Evolutionary conservation across 2,113 vertebrate genomes (phyloP), one percentile per base, ranked within the genome.

Genomic region (Diphyllodes magnificus): DNA sequence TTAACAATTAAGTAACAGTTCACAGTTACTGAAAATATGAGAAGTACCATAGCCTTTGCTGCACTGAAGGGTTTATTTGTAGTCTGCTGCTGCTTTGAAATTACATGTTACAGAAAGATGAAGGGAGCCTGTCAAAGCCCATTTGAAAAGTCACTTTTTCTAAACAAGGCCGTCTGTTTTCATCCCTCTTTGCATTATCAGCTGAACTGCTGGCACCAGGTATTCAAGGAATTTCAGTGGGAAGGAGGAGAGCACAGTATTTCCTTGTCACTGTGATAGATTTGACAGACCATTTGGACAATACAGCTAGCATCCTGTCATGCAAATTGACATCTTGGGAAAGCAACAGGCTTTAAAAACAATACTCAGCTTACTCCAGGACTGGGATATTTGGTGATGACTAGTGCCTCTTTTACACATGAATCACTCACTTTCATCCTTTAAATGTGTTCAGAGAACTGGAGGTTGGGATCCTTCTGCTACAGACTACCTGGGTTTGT

Each of bases 111-210:
- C n/a, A 89, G 86, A 70, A 80, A 96, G 86, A 87, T 73, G 92
- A 96, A 96, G 88, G 82, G 77, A 92, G 49, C n/a, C 83, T 90
- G 92, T 94, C 92, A 96, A 73, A 92, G 51, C 44, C 66, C 71
- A 71, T 94, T 95, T 96, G 89, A 96, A 94, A 97, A 92, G 83
- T 93, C 78, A 80, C 72, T 84, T 88, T 42, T 96, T 84, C 73
- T 73, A 95, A 94, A 88, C 69, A 91, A 90, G 70, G 83, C 86
- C 39, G 8, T 69, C 81, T 91, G 82, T 72, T 92, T 92, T 96
- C 77, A 92, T 95, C 78, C 45, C 42, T 54, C 73, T 85, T 69
- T 70, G 78, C 73, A 51, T 87, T 92, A 94, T 92, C 92, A 89
- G 63, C 82, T 95, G 92, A 92, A 89, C 88, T 61, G 61, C 92